Base-by-base conservation (phyloP, 2,888 invertebrate species). In the Xestia sexstrigata region DNA sequence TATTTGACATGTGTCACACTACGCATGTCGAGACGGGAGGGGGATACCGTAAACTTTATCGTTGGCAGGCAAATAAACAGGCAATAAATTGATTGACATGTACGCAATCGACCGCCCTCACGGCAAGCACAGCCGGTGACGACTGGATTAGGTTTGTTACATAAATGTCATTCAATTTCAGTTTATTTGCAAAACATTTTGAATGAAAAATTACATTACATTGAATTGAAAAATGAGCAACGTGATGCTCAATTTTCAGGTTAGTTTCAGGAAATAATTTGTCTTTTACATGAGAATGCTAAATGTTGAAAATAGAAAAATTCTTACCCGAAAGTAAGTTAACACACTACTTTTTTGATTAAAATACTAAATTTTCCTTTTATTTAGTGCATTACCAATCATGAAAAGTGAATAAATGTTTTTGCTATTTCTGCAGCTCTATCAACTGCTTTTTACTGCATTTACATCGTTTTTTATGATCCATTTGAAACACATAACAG, bases 61-160 rank as follows among this genome's bases (percentile, higher is more conserved):
- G 79, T 77, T 79, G 73, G 35, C 70, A 75, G 78, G 78, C 73
- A 81, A 82, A 88, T 74, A 82, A 78, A 74, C 67, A 76, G 83
- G 87, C 87, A 89, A 89, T 89, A 87, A 91, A 88, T 87, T 88
- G 89, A 89, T 89, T 90, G 91, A 91, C 90, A 87, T 89, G 91
- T 89, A 86, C 84, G 89, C 90, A 90, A 90, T 92, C 91, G 91
- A 87, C 89, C 83, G 35, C 63, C 84, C 76, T 87, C 84, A 84
- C 84, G 84, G 85, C 88, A 89, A 90, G 88, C 90, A 90, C 88
- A 81, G 77, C 74, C 74, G 70, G 73, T 75, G 72, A 55, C 66
- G 72, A 63, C 58, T 73, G 47, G 63, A 65, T 78, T 52, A 70
- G 72, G 67, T 77, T 74, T 68, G 42, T 75, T 80, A 77, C 65